Evolutionary conservation across 2,888 invertebrate genomes (phyloP), one percentile per base, ranked within the genome.

Genomic region (Philereme vetulata): DNA sequence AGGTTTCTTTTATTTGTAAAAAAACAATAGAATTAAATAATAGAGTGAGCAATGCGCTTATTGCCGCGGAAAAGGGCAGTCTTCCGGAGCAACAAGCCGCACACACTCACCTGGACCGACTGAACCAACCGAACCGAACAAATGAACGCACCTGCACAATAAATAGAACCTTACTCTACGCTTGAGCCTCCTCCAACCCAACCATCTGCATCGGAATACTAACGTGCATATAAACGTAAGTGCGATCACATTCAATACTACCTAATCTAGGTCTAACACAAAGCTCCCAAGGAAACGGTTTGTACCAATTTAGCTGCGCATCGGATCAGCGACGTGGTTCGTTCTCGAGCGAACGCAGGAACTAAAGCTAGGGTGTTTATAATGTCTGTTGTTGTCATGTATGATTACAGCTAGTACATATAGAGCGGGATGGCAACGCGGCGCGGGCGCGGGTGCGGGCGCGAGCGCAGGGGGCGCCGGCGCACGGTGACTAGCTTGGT

Each of bases 31-130:
- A 80, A 84, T 85, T 81, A 86, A 88, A 88, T 87, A 85, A 88
- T 86, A 86, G 80, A 87, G 77, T 85, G 84, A 88, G 85, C 85
- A 83, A 78, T 86, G 86, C 86, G 86, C 90, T 91, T 88, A 84
- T 91, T 92, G 90, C 90, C 78, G 89, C 89, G 92, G 92, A 91
- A 92, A 92, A 92, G 90, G 80, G 70, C 71, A 74, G 91, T 92
- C 91, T 92, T 92, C 91, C 91, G 90, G 91, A 88, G 90, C 91
- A 91, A 92, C 85, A 89, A 88, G 90, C 82, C 71, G 82, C 86
- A 84, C 74, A 65, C 72, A 68, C 66, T 71, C 67, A 70, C 62
- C 70, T 70, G 65, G 72, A 74, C 72, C 63, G 71, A 76, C 73
- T 63, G 68, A 57, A 57, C 67, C 68, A 72, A 70, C 53, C 61